Evolutionary conservation across 1,140 invertebrate genomes (phyloP), one percentile per base, ranked within the genome.

Genomic region (Caenorhabditis remanei): DNA sequence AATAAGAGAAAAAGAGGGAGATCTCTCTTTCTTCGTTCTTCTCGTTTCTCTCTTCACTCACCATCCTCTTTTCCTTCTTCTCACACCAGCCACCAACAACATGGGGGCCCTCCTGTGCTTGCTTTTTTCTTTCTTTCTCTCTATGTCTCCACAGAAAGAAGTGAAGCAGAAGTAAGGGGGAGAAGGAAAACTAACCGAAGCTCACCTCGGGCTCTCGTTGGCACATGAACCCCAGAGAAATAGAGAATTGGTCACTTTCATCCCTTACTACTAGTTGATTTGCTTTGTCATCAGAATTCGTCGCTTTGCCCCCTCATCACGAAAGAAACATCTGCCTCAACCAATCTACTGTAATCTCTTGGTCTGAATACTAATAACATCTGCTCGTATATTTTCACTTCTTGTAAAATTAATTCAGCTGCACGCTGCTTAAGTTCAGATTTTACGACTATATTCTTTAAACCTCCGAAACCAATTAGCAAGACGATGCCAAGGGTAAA

Each of bases 81-180:
- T 85, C 84, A 85, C 55, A 63, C 61, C 84, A 63, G 14, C 84
- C 58, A 65, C 84, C 71, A 79, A 79, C 71, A 79, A 79, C 71
- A 79, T n/a, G 41, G 21, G 7, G 65, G 56, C 56, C n/a, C 19
- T 8, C 56, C 16, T 21, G 8, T 9, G 21, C 32, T 21, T 19
- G 56, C 32, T 43, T 46, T 50, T 50, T 46, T 46, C 40, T 79
- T n/a, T 40, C 71, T 79, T 2, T 79, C 11, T n/a, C 50, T 53
- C 50, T 53, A 11, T 53, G 50, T 16, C 16, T 53, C 50, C 46
- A 46, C 71, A 79, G 24, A 79, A 79, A 50, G 71, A 79, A 50
- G 40, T 48, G n/a, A 50, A 79, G 46, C 43, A 48, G 46, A 50
- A 79, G 46, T 21, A 46, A 19, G 19, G n/a, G 67, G 14, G 41